Conservation (phyloP, 2,797 vertebrate species). For the Eidolon dupreanum region DNA sequence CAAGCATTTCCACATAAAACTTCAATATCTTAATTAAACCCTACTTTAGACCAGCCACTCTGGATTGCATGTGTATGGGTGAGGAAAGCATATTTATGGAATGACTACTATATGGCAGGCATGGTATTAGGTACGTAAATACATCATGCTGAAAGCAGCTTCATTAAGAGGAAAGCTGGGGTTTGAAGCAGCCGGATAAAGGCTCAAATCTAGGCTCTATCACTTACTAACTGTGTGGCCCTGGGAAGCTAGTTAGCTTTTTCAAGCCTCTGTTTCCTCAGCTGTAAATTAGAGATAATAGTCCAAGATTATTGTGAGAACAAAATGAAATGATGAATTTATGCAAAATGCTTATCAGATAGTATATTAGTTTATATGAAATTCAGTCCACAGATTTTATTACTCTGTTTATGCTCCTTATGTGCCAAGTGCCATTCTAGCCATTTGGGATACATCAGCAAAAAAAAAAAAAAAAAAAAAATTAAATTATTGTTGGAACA, state of each 20-base stretch:
- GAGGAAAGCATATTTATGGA: neutral
- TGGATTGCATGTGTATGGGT: neutral
- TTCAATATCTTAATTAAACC: neutral
- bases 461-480: neutral
- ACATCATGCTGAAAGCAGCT: neutral
- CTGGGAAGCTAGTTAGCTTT: neutral
- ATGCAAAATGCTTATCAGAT: neutral
- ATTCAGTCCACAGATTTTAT: neutral
- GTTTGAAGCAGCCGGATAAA: neutral
- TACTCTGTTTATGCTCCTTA: neutral
- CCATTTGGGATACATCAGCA: neutral
- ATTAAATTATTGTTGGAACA: neutral
- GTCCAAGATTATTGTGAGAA: neutral
- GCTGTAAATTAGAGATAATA: neutral
- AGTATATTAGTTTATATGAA: neutral
- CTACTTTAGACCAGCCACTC: neutral
- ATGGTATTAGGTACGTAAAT: neutral
- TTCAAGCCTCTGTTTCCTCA: neutral
- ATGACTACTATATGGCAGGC: neutral
- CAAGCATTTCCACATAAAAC: constrained; percentile 28
- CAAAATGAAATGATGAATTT: constrained; percentile 7
- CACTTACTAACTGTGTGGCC: neutral
- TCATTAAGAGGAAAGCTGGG: neutral
- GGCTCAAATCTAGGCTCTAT: neutral
- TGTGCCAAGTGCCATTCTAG: neutral